Percentiles rank a stretch among this genome's conserved stretches.
Conservation (phyloP, 1,140 invertebrate genomes). For the Cardiocondyla obscurior region DNA sequence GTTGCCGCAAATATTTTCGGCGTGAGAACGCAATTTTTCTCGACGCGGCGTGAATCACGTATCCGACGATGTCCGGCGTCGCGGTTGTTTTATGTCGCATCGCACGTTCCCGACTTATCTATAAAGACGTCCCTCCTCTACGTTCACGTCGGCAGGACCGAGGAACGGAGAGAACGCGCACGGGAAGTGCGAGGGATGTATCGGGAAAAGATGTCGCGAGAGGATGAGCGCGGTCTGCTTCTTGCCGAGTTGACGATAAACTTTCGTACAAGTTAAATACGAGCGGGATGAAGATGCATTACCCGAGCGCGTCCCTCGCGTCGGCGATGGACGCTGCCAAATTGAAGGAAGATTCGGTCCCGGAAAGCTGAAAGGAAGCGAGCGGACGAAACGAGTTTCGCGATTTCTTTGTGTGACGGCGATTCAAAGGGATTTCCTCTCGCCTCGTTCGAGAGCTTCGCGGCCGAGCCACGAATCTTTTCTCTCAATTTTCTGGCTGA, state of each 20-base stretch:
- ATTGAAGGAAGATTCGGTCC: slow-evolving; percentile 50
- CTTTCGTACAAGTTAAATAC: slow-evolving; percentile 81
- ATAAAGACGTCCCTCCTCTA: slow-evolving; percentile 39
- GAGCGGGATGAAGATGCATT: slow-evolving; percentile 74
- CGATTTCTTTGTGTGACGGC: slow-evolving; percentile 32
- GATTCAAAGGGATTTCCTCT: slow-evolving; percentile 20
- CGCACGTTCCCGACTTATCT: slow-evolving; percentile 45
- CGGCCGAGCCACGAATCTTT: background rate
- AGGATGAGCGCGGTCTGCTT: slow-evolving; percentile 57
- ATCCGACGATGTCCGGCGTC: slow-evolving; percentile 66
- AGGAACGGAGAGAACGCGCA: slow-evolving; percentile 11
- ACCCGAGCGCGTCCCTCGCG: slow-evolving; percentile 21
- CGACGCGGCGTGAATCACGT: slow-evolving; percentile 63
- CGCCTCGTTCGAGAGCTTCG: background rate
- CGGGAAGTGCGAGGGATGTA: slow-evolving; percentile 3
- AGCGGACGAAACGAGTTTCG: slow-evolving; percentile 46
- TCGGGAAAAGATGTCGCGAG: background rate
- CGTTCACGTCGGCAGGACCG: slow-evolving; percentile 17
- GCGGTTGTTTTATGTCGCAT: slow-evolving; percentile 65
- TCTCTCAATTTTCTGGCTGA: background rate
- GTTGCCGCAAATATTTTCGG: slow-evolving; percentile 64
- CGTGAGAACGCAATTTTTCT: slow-evolving; percentile 60
- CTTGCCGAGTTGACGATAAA: slow-evolving; percentile 79
- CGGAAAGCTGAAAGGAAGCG: slow-evolving; percentile 5
- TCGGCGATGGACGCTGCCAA: slow-evolving; percentile 42